Evolutionary conservation across 2,888 invertebrate species (phyloP).

Genomic region (Oligia fasciuncula): DNA sequence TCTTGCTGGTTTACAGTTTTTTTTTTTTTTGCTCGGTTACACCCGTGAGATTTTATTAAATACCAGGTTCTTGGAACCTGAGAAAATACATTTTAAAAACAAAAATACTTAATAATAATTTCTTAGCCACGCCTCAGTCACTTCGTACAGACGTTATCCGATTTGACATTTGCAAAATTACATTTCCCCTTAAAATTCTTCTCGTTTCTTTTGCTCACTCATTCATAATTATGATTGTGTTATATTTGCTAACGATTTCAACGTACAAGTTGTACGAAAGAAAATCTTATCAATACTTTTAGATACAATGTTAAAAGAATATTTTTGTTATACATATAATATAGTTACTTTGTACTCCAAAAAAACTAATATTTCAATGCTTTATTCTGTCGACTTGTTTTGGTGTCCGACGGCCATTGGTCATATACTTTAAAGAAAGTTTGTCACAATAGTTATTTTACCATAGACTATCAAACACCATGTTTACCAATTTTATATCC

Average conservation of each 20-base stretch:
- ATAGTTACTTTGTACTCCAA: not conserved
- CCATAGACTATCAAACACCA: not conserved
- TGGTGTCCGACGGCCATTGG: not conserved
- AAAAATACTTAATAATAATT: too few species aligned
- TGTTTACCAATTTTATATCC: not conserved
- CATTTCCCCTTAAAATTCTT: conserved; percentile 58
- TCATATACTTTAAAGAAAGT: not conserved
- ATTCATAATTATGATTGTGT: conserved; percentile 35
- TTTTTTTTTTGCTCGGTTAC: too few species aligned
- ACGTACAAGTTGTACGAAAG: conserved; percentile 4
- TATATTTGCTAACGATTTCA: conserved; percentile 17
- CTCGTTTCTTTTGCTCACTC: conserved; percentile 25
- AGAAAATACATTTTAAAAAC: too few species aligned
- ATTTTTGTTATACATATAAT: not conserved
- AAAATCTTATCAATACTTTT: conserved; percentile 4
- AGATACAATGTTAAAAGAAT: not conserved
- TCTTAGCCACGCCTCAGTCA: conserved; percentile 54
- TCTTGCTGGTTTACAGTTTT: too few species aligned
- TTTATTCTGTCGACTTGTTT: not conserved
- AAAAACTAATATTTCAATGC: not conserved
- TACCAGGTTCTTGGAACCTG: too few species aligned
- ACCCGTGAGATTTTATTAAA: too few species aligned
- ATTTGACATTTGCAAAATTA: conserved; percentile 66
- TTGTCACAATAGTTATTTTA: not conserved
- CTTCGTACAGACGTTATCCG: conserved; percentile 60